Conservation (phyloP, 92 coral and sea anemone genomes). For the Zoanthus solanderi region DNA sequence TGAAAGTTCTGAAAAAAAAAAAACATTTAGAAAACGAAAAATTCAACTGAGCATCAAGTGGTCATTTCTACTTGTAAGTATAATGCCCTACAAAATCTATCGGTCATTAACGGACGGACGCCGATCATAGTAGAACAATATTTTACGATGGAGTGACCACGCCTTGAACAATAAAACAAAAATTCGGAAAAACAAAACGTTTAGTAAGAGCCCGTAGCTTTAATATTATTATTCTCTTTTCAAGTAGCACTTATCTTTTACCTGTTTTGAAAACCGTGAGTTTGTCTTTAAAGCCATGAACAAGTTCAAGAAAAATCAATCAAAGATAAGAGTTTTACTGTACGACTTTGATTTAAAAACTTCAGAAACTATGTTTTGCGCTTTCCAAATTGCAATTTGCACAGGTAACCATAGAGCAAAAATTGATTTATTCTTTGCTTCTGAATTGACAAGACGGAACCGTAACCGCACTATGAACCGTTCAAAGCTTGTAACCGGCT, state of each 20-base stretch:
- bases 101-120: neutral
- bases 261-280: neutral
- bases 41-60: neutral
- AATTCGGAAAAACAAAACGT: neutral
- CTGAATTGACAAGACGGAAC: too few relatives aligned
- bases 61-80: neutral
- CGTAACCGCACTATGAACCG: too few relatives aligned
- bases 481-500: too few relatives aligned
- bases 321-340: neutral
- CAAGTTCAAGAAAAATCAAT: neutral
- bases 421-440: too few relatives aligned
- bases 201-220: too few relatives aligned
- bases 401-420: too few relatives aligned
- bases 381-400: too few relatives aligned
- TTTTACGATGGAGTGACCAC: neutral
- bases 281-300: neutral
- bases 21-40: neutral
- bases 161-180: neutral
- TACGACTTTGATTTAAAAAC: neutral
- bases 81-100: neutral
- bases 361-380: neutral
- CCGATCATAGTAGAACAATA: neutral
- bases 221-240: neutral
- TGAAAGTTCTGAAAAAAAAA: neutral
- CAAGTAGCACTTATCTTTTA: neutral